phyloP scores from a whole-genome alignment of 2,888 invertebrate genomes.

The Mycogona germanica region DNA sequence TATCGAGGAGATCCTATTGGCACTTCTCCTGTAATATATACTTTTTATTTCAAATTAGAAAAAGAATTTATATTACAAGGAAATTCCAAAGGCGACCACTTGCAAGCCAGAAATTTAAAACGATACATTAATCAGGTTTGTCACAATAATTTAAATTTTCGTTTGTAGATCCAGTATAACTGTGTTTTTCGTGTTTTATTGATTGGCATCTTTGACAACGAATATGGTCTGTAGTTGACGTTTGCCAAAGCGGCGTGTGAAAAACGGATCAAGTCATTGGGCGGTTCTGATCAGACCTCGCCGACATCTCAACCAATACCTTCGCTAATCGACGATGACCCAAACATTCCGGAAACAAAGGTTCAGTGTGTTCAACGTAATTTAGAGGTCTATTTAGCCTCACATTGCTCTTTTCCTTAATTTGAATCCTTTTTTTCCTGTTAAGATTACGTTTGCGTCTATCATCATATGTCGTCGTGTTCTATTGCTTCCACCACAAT shows the following conservation, averaged over 20 bases:
- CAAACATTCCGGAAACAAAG: background rate
- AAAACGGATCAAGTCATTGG: conserved; percentile 54
- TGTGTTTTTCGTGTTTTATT: background rate
- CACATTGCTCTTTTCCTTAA: background rate
- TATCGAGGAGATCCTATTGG: no score
- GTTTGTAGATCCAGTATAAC: background rate
- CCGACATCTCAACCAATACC: conserved; percentile 4
- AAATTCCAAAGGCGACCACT: conserved; percentile 57
- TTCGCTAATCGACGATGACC: background rate
- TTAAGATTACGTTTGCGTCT: background rate
- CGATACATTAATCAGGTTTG: conserved; percentile 56
- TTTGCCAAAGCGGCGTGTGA: conserved; percentile 72
- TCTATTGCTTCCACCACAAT: background rate
- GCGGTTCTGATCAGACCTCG: conserved; percentile 52
- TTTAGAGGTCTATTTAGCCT: background rate
- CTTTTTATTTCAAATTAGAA: no score
- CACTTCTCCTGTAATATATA: no score
- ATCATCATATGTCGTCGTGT: background rate
- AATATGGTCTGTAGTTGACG: conserved; percentile 42
- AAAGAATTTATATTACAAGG: conserved; percentile 43
- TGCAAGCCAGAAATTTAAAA: conserved; percentile 64
- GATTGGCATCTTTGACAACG: background rate
- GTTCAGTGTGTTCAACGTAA: no score
- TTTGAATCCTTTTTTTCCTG: background rate
- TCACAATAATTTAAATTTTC: no score